Evolutionary conservation across 2,888 invertebrate species (phyloP).

Genomic region (Dorcus hopei): DNA sequence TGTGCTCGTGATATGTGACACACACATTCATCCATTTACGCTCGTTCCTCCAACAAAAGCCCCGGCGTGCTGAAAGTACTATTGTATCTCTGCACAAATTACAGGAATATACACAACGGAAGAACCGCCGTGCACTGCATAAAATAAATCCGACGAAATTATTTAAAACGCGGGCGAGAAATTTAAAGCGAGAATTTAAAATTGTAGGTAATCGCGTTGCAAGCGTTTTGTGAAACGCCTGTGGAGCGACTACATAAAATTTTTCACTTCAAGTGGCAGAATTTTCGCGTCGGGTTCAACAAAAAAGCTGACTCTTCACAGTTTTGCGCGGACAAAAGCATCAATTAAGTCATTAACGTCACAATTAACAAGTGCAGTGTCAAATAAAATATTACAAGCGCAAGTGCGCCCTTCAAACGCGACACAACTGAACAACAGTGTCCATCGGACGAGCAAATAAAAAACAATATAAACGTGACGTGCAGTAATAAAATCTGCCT

Average conservation of each 20-base stretch:
- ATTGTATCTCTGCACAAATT: too few relatives aligned
- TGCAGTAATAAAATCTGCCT: background rate
- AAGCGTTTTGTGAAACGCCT: too few relatives aligned
- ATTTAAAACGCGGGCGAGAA: too few relatives aligned
- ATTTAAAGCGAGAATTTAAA: too few relatives aligned
- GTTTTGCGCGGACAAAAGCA: background rate
- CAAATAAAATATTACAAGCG: background rate
- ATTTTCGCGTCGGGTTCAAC: background rate
- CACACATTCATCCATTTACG: background rate
- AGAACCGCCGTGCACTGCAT: too few relatives aligned
- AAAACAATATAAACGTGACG: background rate
- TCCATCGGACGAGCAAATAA: background rate
- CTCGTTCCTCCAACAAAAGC: too few relatives aligned
- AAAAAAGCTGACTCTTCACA: background rate
- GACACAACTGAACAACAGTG: background rate
- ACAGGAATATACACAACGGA: too few relatives aligned
- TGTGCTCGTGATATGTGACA: background rate
- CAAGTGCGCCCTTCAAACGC: background rate
- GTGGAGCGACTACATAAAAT: background rate
- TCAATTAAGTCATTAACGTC: slow-evolving; percentile 2
- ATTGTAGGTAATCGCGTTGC: too few relatives aligned
- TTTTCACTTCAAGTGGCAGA: background rate
- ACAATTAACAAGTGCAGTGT: slow-evolving; percentile 1
- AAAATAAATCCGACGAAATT: too few relatives aligned
- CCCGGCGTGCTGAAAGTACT: too few relatives aligned